Evolutionary conservation across 2,888 invertebrate species (phyloP).

Genomic region (Chorisops tibialis): DNA sequence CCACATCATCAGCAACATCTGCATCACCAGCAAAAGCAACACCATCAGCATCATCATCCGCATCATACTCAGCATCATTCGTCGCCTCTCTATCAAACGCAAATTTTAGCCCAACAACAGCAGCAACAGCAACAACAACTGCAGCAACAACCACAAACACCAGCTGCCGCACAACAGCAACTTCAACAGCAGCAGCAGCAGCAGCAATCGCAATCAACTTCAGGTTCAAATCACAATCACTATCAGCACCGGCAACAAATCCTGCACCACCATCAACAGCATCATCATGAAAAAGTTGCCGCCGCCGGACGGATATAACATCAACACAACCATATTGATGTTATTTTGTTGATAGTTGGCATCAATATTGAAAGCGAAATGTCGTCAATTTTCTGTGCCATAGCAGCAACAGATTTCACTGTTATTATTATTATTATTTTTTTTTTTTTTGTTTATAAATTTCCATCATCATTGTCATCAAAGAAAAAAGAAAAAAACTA

Average conservation of each 20-base stretch:
- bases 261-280: slow-evolving; percentile 3
- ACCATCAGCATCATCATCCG: slow-evolving; percentile 9
- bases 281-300: not conserved
- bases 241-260: not conserved
- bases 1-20: slow-evolving; percentile 16
- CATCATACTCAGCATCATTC: slow-evolving; percentile 16
- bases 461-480: no score
- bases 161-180: slow-evolving; percentile 34
- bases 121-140: slow-evolving; percentile 38
- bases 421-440: no score
- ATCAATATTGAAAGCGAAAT: not conserved
- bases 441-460: no score
- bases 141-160: slow-evolving; percentile 34
- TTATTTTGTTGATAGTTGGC: not conserved
- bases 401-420: not conserved
- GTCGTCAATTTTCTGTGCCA: no score
- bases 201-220: slow-evolving; percentile 23
- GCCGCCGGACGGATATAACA: not conserved
- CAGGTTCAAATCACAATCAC: not conserved
- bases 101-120: slow-evolving; percentile 36
- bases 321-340: not conserved
- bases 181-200: slow-evolving; percentile 26
- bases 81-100: slow-evolving; percentile 24
- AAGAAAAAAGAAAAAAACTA: no score
- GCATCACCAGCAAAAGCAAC: slow-evolving; percentile 30